These are phyloP conservation scores for Panopea generosa DNA, from an alignment of 2,888 invertebrate genomes.

Conservation along the genomic window DNA sequence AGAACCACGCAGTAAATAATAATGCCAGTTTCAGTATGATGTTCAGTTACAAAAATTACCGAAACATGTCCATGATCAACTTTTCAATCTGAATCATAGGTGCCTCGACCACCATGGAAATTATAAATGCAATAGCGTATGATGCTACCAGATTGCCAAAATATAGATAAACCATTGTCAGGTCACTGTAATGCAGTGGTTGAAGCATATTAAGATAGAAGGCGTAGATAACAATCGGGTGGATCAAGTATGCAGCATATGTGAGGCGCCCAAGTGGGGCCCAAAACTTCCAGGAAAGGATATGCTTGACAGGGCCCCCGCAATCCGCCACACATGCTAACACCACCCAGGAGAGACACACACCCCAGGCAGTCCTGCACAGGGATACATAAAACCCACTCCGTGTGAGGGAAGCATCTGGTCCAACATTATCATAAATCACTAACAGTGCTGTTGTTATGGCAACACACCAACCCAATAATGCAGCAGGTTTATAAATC, in stretches of 20 bases:
- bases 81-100: slow-evolving; percentile 66
- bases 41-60: too few relatives aligned
- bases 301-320: slow-evolving; percentile 90
- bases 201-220: slow-evolving; percentile 31
- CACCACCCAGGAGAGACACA: slow-evolving; percentile 86
- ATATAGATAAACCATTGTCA: slow-evolving; percentile 43
- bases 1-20: too few relatives aligned
- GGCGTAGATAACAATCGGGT: slow-evolving; percentile 70
- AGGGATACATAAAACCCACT: neutral
- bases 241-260: slow-evolving; percentile 94
- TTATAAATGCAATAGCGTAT: slow-evolving; percentile 49
- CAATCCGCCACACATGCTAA: slow-evolving; percentile 86
- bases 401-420: neutral
- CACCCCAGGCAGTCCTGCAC: slow-evolving; percentile 84
- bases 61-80: too few relatives aligned
- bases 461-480: slow-evolving; percentile 75
- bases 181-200: slow-evolving; percentile 48
- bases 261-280: slow-evolving; percentile 95
- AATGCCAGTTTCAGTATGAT: too few relatives aligned
- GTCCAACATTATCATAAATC: slow-evolving; percentile 71
- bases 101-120: slow-evolving; percentile 63
- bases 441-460: slow-evolving; percentile 65
- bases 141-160: slow-evolving; percentile 51
- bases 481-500: slow-evolving; percentile 54
- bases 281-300: slow-evolving; percentile 93